Percentiles rank a stretch among this genome's conserved stretches.
These are phyloP conservation scores for Protodeltote pygarga DNA, from an alignment of 2,888 invertebrate genomes.

Conservation along the genomic window DNA sequence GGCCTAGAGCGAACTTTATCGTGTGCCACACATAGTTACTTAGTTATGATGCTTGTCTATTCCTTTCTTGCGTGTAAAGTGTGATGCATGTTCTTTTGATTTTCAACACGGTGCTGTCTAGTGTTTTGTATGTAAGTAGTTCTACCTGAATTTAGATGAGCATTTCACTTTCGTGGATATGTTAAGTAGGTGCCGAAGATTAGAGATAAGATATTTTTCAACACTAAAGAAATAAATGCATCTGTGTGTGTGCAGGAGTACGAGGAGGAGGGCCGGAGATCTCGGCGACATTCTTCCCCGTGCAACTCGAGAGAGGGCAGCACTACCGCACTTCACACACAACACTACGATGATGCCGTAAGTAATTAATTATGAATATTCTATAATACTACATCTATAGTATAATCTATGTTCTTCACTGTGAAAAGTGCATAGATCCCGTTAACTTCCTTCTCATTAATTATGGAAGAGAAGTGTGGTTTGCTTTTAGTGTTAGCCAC, in stretches of 20 bases:
- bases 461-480: too few relatives aligned
- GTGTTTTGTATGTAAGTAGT: slow-evolving; percentile 29
- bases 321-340: slow-evolving; percentile 87
- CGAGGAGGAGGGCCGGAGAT: slow-evolving; percentile 87
- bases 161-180: slow-evolving; percentile 13
- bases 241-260: slow-evolving; percentile 88
- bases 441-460: too few relatives aligned
- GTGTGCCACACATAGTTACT: slow-evolving; percentile 34
- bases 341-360: slow-evolving; percentile 89
- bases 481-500: too few relatives aligned
- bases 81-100: slow-evolving; percentile 60
- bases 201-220: slow-evolving; percentile 5
- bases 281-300: slow-evolving; percentile 90
- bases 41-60: slow-evolving; percentile 49
- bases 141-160: slow-evolving; percentile 8
- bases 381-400: neutral
- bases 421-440: too few relatives aligned
- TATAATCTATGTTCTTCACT: neutral
- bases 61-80: slow-evolving; percentile 60
- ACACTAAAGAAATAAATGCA: slow-evolving; percentile 20
- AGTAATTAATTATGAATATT: slow-evolving; percentile 60
- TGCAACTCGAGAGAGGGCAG: slow-evolving; percentile 90
- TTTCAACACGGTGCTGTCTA: slow-evolving; percentile 47
- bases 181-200: slow-evolving; percentile 7
- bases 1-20: slow-evolving; percentile 40